phyloP scores from a whole-genome alignment of 1,140 invertebrate species.

The Watersipora subatra region DNA sequence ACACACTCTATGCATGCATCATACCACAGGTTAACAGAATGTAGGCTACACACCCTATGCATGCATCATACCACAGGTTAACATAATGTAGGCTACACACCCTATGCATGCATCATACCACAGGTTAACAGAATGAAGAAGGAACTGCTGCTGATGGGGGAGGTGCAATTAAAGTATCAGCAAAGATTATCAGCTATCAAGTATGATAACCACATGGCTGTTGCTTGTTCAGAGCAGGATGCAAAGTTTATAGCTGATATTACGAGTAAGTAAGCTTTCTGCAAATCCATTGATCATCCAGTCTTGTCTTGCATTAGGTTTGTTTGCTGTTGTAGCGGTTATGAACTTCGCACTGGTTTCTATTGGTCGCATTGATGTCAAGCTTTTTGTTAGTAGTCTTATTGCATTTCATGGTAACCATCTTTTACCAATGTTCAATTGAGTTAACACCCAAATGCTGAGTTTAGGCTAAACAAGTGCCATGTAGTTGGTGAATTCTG shows the following conservation, averaged over 20 bases:
- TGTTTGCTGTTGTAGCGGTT: neutral
- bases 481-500: too few species aligned
- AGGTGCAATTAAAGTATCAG: slow-evolving; percentile 32
- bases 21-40: too few species aligned
- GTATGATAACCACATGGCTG: slow-evolving; percentile 6
- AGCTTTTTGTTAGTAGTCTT: too few species aligned
- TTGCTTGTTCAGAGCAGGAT: slow-evolving; percentile 14
- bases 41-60: too few species aligned
- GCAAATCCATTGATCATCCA: neutral
- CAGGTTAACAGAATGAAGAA: slow-evolving; percentile 32
- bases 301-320: too few species aligned
- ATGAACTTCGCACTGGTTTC: neutral
- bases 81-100: neutral
- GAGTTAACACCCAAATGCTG: too few species aligned
- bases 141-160: slow-evolving; percentile 35
- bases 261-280: slow-evolving; percentile 5
- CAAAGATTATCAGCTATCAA: slow-evolving; percentile 18
- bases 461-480: too few species aligned
- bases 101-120: neutral
- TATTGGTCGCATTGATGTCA: too few species aligned
- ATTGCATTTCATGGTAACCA: too few species aligned
- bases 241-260: slow-evolving; percentile 16
- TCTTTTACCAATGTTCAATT: too few species aligned
- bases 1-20: too few species aligned
- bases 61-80: too few species aligned